Percentiles rank a stretch among this genome's conserved stretches.
phyloP scores from a whole-genome alignment of 1,140 invertebrate genomes.

The Trichogramma pretiosum region DNA sequence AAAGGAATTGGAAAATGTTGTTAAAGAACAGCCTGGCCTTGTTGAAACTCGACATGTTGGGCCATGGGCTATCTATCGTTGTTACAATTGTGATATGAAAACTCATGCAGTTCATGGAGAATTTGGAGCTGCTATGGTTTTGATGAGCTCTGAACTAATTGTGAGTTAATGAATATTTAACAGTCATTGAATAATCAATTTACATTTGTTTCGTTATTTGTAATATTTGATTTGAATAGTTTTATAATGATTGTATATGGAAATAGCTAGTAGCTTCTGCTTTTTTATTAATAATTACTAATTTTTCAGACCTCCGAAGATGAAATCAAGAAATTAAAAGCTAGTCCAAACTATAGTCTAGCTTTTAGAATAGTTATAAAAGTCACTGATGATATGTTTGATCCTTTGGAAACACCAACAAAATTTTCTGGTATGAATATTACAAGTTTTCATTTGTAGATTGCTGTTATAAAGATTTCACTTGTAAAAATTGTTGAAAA shows the following conservation, averaged over 20 bases:
- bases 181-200: too few species aligned
- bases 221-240: too few species aligned
- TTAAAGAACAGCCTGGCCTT: slow-evolving; percentile 42
- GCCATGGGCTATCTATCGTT: slow-evolving; percentile 44
- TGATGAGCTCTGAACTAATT: slow-evolving; percentile 42
- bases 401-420: slow-evolving; percentile 28
- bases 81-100: slow-evolving; percentile 42
- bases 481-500: background rate
- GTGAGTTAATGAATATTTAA: slow-evolving; percentile 34
- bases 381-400: slow-evolving; percentile 24
- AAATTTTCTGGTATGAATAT: slow-evolving; percentile 36
- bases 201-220: too few species aligned
- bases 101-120: slow-evolving; percentile 48
- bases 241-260: too few species aligned
- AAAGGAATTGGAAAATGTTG: slow-evolving; percentile 40
- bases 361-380: slow-evolving; percentile 42
- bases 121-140: slow-evolving; percentile 42
- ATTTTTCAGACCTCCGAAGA: slow-evolving; percentile 31
- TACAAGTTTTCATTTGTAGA: background rate
- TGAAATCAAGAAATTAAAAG: slow-evolving; percentile 35
- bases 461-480: background rate
- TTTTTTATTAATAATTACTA: background rate
- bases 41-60: slow-evolving; percentile 41
- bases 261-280: background rate
- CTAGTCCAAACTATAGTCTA: slow-evolving; percentile 34